Base-by-base conservation (phyloP, 1,140 invertebrate genomes). In the Drosophila littoralis region DNA sequence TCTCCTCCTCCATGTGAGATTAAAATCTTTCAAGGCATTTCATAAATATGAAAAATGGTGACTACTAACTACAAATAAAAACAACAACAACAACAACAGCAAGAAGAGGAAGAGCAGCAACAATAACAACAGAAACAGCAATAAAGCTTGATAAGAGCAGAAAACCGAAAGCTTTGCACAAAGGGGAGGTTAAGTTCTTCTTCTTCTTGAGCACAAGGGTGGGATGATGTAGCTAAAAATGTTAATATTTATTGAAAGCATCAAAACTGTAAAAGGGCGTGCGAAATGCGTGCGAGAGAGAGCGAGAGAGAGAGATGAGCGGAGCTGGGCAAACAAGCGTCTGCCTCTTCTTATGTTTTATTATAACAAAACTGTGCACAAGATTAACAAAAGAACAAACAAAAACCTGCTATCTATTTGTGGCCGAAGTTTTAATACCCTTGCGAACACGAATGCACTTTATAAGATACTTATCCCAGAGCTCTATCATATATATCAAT, bases 21-120 rank as follows among this genome's bases (percentile, higher is more conserved):
- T 66, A 77, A 77, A 80, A 80, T 75, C 77, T 77, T 77, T 80
- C 61, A 70, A 77, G 70, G 71, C 77, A 77, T 74, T 80, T 69
- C 61, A 77, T 74, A 80, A 75, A 80, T 64, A 77, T 77, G 69
- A 73, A 76, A 76, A 76, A 76, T 76, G 42, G 60, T 65, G 69
- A 73, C 58, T 57, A 63, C 71, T 57, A 75, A 75, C 71, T 75
- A 75, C 64, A 75, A 75, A 70, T 64, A 64, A 59, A 43, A 75
- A 59, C 15, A 65, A 48, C 38, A 73, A 58, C 38, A 43, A 48
- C 17, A 48, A 55, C 51, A 65, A 51, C 7, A 61, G 61, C 43
- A 68, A 57, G 33, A 74, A 43, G 22, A 71, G 38, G 17, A 74
- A 52, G 12, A 48, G 45, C 12, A 52, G 52, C 9, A 60, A 35